Evolutionary conservation across 2,888 invertebrate genomes (phyloP).

Genomic region (Drosophila bunnanda): DNA sequence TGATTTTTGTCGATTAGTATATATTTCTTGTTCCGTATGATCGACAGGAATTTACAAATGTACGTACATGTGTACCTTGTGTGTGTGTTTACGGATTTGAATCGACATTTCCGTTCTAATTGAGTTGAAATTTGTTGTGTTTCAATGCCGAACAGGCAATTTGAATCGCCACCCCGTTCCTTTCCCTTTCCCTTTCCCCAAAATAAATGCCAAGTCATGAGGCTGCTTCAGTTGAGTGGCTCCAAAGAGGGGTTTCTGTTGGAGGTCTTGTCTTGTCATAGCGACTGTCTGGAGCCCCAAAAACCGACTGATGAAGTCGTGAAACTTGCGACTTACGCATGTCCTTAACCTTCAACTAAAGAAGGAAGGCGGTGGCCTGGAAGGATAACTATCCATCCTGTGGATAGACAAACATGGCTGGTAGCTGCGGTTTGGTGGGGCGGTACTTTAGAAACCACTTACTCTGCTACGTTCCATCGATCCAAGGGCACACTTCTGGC

Average conservation of each 20-base stretch:
- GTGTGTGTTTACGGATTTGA: slow-evolving; percentile 9
- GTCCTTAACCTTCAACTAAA: slow-evolving; percentile 29
- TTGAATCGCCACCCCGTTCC: slow-evolving; percentile 11
- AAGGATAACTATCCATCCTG: slow-evolving; percentile 11
- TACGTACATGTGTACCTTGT: not conserved
- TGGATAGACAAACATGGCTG: slow-evolving; percentile 12
- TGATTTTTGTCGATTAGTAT: slow-evolving; percentile 9
- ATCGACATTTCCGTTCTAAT: slow-evolving; percentile 44
- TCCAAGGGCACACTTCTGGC: slow-evolving; percentile 67
- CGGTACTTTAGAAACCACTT: slow-evolving; percentile 23
- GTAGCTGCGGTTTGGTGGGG: slow-evolving; percentile 20
- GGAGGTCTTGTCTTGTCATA: slow-evolving; percentile 1
- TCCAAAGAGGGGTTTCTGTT: slow-evolving; percentile 10
- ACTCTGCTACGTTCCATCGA: slow-evolving; percentile 60
- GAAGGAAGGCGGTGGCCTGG: not conserved
- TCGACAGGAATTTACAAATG: slow-evolving; percentile 22
- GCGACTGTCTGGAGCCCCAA: slow-evolving; percentile 41
- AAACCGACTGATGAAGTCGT: slow-evolving; percentile 65
- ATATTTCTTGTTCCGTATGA: slow-evolving; percentile 12
- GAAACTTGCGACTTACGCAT: slow-evolving; percentile 64
- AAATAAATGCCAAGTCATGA: slow-evolving; percentile 26
- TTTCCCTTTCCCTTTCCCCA: not conserved
- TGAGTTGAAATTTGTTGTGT: slow-evolving; percentile 35
- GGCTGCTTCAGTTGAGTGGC: slow-evolving; percentile 19
- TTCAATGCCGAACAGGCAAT: slow-evolving; percentile 36